These are phyloP conservation scores for Fregetta grallaria DNA, from an alignment of 2,113 vertebrate species.

Conservation along the genomic window DNA sequence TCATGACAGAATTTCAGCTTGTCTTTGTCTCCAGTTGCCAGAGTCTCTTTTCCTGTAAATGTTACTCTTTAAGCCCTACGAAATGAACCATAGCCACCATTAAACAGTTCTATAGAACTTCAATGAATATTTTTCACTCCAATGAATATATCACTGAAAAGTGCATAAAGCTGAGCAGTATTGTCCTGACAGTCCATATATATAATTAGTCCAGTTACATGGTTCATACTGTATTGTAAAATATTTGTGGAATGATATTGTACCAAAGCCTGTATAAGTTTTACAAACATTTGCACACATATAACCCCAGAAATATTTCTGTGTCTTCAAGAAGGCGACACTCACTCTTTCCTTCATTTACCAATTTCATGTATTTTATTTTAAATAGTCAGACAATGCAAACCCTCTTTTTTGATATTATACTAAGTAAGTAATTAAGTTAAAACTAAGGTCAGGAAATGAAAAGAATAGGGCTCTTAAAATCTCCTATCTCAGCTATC, in stretches of 20 bases:
- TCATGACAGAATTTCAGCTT: neutral
- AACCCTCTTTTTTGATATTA: neutral
- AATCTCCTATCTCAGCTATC: neutral
- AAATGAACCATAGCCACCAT: neutral
- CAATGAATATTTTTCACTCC: neutral
- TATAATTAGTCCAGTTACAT: neutral
- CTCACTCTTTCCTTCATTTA: neutral
- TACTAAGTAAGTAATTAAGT: neutral
- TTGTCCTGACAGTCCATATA: neutral
- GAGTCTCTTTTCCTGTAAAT: neutral
- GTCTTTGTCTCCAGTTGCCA: neutral
- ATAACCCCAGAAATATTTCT: neutral
- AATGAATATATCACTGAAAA: neutral
- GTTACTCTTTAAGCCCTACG: neutral
- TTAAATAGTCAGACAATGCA: neutral
- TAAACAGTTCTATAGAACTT: neutral
- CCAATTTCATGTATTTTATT: neutral
- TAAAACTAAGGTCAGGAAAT: neutral
- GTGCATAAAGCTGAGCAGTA: neutral
- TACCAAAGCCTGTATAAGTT: neutral
- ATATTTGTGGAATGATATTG: neutral
- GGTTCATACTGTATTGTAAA: neutral
- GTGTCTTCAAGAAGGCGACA: neutral
- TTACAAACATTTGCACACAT: neutral
- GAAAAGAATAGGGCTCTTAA: neutral